Conservation (phyloP, 2,113 vertebrate genomes). For the Orycteropus afer region DNA sequence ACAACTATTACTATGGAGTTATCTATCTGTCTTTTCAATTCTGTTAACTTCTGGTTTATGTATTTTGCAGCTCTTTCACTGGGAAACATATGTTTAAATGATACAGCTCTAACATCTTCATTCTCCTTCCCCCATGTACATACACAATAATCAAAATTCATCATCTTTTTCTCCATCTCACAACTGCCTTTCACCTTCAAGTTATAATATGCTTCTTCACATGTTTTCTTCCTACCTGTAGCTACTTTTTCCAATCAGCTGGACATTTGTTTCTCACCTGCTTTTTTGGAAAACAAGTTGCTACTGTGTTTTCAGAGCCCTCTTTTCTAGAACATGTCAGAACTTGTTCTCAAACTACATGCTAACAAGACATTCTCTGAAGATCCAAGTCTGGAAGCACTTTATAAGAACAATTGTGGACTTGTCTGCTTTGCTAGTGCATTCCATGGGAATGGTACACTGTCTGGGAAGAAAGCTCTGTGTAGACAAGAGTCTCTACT, state of each 20-base stretch:
- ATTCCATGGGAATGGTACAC: constrained; percentile 14
- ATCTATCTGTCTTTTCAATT: too few relatives aligned
- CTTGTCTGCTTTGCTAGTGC: background rate
- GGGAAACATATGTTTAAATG: too few relatives aligned
- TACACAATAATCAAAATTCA: background rate
- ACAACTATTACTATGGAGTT: too few relatives aligned
- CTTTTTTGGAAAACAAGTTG: background rate
- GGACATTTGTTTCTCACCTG: background rate
- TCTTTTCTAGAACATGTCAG: constrained; percentile 39
- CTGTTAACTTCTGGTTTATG: too few relatives aligned
- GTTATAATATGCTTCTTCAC: background rate
- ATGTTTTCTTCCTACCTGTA: background rate
- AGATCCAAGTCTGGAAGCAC: constrained; percentile 39
- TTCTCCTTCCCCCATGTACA: background rate
- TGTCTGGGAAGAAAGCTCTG: constrained; percentile 21
- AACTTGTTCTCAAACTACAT: constrained; percentile 46
- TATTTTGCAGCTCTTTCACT: too few relatives aligned
- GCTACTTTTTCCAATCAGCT: background rate
- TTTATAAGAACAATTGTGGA: constrained; percentile 34
- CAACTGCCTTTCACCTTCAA: background rate
- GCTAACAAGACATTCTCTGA: background rate
- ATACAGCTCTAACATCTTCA: background rate
- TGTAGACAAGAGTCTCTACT: background rate
- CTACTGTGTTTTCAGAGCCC: background rate
- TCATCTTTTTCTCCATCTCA: background rate